phyloP scores from a whole-genome alignment of 2,113 vertebrate genomes.

The Lagopus leucura region DNA sequence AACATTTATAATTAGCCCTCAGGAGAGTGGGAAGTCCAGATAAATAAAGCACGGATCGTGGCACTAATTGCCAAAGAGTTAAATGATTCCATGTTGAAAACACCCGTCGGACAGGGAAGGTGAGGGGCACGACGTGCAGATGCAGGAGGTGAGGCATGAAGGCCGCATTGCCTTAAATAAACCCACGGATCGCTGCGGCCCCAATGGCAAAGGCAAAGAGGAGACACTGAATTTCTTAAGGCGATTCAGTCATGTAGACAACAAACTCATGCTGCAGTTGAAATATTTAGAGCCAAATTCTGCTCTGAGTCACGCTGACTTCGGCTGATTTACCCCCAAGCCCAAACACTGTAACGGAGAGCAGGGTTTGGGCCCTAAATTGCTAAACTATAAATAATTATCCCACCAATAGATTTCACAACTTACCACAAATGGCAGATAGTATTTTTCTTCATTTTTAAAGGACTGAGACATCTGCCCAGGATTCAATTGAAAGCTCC shows the following conservation, averaged over 20 bases:
- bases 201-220: slow-evolving; percentile 55
- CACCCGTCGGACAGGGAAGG: not conserved
- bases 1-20: slow-evolving; percentile 44
- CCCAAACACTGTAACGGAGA: not conserved
- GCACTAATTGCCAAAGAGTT: slow-evolving; percentile 45
- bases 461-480: not conserved
- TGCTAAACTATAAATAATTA: not conserved
- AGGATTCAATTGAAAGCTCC: not conserved
- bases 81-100: not conserved
- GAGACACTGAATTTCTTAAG: slow-evolving; percentile 41
- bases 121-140: not conserved
- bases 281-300: slow-evolving; percentile 25
- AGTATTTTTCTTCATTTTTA: fast-evolving
- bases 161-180: not conserved
- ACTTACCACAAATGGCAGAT: fast-evolving
- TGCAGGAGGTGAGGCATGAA: slow-evolving; percentile 36
- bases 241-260: slow-evolving; percentile 47
- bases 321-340: not conserved
- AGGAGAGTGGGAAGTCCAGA: slow-evolving; percentile 46
- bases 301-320: not conserved
- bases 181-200: not conserved
- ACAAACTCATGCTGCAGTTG: slow-evolving; percentile 20
- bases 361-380: not conserved
- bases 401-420: not conserved
- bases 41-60: slow-evolving; percentile 8